Evolutionary conservation across 2,797 vertebrate genomes (phyloP), one percentile per base, ranked within the genome.

Genomic region (Bovichtus diacanthus): DNA sequence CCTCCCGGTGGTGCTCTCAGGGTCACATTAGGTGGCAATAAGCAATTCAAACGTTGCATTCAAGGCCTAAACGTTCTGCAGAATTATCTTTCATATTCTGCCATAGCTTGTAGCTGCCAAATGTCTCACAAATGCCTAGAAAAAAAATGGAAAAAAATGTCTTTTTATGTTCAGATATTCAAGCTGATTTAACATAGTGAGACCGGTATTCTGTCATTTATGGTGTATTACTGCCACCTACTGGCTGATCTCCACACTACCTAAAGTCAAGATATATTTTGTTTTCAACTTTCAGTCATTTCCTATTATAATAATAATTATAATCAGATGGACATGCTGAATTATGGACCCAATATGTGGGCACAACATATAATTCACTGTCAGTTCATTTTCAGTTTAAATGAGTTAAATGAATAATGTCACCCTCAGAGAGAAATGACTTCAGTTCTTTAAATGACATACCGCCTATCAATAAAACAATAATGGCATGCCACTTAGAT

Each of bases 201-300:
- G n/a, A 36, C 4, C 1, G 1, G 2, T 11, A 3, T 16, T 34
- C 39, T 29, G 34, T 19, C 23, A 56, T 78, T 39, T 51, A 19
- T 80, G n/a, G 31, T 50, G 0, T 3, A 23, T 31, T 69, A 68
- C 78, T 78, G 72, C 86, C 87, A 67, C 72, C 87, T 84, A 29
- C 50, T 84, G 90, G 70, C 47, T 47, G 27, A 50, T 58, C 1
- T 12, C 7, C 0, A 6, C 9, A 59, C 18, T 60, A 10, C 50
- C 27, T 21, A 2, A 9, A 31, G 41, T 44, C 2, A 0, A 9
- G 1, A 23, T 51, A 2, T 38, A 27, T 23, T 41, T 19, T 16
- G 50, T 23, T 55, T 10, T 34, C 34, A 62, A 9, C 21, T 46
- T 29, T 16, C 4, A 66, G 21, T 15, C 1, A 53, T 47, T 61